Base-by-base conservation (phyloP, 1,140 invertebrate genomes). In the Trigoniulus corallinus region DNA sequence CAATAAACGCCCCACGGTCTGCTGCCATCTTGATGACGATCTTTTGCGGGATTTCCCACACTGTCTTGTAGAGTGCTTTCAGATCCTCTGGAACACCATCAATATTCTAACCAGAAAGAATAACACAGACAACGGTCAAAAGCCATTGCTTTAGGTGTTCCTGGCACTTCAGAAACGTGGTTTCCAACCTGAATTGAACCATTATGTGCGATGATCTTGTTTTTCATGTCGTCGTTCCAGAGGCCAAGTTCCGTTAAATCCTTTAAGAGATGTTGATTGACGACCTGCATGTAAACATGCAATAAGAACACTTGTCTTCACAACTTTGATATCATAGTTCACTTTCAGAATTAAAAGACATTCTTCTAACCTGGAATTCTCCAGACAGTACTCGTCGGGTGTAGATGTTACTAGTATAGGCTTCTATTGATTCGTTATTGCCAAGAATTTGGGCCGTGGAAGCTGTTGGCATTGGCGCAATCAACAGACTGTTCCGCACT, bases 361-460 rank as follows among this genome's bases (percentile, higher is more conserved):
- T 4, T 12, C 15, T 13, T 18, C 41, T 51, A 56, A 78, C 75
- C 68, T 81, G 79, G 59, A 84, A 84, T 64, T 84, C 81, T 10
- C 92, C 93, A 34, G 91, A 94, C 10, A 97, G 70, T 1, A 98
- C 94, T 45, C 95, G 73, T 55, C 95, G 72, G 22, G 82, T 81
- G 62, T 98, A 99, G 56, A 98, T 88, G 62, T 99, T 99, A 18
- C 84, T 94, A 0, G 93, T 98, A 63, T 96, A 98, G 0, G 95
- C 88, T 68, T 99, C 96, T 62, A 98, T 88, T 0, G 89, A 89
- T 68, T 99, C 94, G 67, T 98, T 98, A 61, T 98, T 98, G 13
- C 95, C 96, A 26, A 99, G 74, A 62, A 99, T 99, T 71, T 98
- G 95, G 3, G 96, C 94, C 0, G 96, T 99, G 1, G 93, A 97